Evolutionary conservation across 2,113 vertebrate genomes (phyloP).

Genomic region (Gyps fulvus): DNA sequence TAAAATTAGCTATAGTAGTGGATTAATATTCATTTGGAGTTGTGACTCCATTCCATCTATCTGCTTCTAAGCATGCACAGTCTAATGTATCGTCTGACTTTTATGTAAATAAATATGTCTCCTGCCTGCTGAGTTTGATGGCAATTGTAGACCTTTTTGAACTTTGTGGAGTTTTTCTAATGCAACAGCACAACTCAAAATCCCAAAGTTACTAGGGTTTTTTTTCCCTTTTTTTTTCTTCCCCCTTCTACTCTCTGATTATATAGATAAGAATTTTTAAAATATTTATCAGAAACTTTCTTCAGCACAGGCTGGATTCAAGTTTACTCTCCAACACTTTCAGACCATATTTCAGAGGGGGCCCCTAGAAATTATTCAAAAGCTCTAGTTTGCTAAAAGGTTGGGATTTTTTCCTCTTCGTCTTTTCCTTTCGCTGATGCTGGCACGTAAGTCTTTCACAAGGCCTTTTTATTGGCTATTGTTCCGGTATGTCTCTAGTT

Average conservation of each 20-base stretch:
- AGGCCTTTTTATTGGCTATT: background rate
- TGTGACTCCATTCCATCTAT: conserved; percentile 9
- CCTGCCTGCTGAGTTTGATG: background rate
- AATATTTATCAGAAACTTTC: background rate
- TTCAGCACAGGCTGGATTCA: background rate
- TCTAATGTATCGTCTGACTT: conserved; percentile 18
- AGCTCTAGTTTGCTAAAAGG: background rate
- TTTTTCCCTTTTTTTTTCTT: too few relatives aligned
- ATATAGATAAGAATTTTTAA: background rate
- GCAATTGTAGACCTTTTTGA: background rate
- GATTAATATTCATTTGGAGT: conserved; percentile 55
- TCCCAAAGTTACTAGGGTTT: background rate
- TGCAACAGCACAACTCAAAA: background rate
- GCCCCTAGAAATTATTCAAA: background rate
- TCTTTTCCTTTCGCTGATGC: background rate
- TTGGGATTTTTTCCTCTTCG: background rate
- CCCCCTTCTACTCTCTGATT: background rate
- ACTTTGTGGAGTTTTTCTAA: background rate
- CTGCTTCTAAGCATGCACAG: background rate
- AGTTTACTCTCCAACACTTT: background rate
- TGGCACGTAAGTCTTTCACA: background rate
- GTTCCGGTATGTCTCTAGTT: background rate
- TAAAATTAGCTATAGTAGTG: conserved; percentile 30
- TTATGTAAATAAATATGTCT: conserved; percentile 56
- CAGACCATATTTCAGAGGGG: background rate